Percentiles rank a stretch among this genome's conserved stretches.
Conservation (phyloP, 2,797 vertebrate species). For the Hydrolagus colliei region DNA sequence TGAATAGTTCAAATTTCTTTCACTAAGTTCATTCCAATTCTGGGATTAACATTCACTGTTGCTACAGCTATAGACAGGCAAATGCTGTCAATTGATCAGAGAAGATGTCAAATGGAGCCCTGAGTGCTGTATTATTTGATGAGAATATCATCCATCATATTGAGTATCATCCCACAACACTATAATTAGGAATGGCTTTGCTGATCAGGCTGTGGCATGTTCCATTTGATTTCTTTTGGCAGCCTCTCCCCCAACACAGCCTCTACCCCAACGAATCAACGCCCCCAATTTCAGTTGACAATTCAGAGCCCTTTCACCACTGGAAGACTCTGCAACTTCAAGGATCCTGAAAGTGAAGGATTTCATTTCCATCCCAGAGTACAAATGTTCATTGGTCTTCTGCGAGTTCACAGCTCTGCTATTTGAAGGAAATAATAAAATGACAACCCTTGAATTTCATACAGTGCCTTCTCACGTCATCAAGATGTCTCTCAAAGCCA, state of each 20-base stretch:
- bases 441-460: too few relatives aligned
- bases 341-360: constrained; percentile 8
- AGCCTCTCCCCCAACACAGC: too few relatives aligned
- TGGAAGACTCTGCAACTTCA: not conserved
- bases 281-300: too few relatives aligned
- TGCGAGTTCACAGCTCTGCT: not conserved
- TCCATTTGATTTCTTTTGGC: too few relatives aligned
- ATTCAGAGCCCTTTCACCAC: too few relatives aligned
- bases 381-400: not conserved
- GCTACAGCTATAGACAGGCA: not conserved
- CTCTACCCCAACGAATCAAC: too few relatives aligned
- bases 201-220: too few relatives aligned
- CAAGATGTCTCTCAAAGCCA: too few relatives aligned
- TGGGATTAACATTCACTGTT: not conserved
- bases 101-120: not conserved
- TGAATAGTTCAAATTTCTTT: too few relatives aligned
- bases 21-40: not conserved
- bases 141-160: not conserved
- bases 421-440: not conserved
- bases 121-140: not conserved
- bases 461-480: too few relatives aligned
- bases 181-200: not conserved
- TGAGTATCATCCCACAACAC: not conserved
- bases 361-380: not conserved
- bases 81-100: not conserved